Conservation (phyloP, 2,113 vertebrate species). For the Chaetodon trifascialis region DNA sequence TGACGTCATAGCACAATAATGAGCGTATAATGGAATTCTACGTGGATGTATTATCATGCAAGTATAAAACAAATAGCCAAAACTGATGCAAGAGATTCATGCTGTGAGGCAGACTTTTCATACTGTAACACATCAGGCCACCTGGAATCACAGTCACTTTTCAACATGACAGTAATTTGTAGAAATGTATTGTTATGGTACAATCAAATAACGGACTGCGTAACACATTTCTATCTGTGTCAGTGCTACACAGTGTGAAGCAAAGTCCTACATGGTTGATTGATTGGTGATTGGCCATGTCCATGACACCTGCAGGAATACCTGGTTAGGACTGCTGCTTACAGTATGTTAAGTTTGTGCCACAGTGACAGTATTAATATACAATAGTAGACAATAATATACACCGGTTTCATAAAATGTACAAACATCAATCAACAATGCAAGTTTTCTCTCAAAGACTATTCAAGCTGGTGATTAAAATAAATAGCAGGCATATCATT, state of each 20-base stretch:
- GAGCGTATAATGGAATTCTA: neutral
- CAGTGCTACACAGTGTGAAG: neutral
- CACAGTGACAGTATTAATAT: constrained; percentile 1
- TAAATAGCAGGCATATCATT: neutral
- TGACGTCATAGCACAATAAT: constrained; percentile 15
- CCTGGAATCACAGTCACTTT: neutral
- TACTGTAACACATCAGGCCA: constrained; percentile 12
- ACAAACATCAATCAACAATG: constrained; percentile 1
- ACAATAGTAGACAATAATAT: neutral
- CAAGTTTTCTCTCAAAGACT: neutral
- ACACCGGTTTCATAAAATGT: neutral
- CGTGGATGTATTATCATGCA: constrained; percentile 32
- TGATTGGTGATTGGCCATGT: neutral
- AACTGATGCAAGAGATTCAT: too few relatives aligned
- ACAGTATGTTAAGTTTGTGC: constrained; percentile 13
- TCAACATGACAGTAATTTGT: neutral
- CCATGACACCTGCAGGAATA: neutral
- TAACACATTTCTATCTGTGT: neutral
- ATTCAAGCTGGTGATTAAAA: neutral
- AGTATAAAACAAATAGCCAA: constrained; percentile 2
- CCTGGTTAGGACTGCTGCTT: neutral
- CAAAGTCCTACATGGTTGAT: neutral
- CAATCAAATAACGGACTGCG: neutral
- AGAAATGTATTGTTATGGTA: neutral
- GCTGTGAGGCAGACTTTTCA: constrained; percentile 23